Evolutionary conservation across 2,888 invertebrate genomes (phyloP).

Genomic region (Aphodius sticticus): DNA sequence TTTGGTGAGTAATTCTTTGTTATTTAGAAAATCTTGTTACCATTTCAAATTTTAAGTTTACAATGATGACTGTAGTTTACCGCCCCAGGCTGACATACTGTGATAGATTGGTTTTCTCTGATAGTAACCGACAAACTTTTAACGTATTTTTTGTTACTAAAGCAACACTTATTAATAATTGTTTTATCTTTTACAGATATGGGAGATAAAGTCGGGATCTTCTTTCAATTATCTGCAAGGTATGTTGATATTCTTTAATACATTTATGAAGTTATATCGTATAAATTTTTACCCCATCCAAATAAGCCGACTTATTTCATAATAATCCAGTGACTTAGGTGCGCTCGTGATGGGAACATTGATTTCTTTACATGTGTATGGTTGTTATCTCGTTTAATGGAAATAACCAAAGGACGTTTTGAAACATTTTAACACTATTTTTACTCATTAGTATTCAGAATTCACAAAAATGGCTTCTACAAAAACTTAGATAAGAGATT

Average conservation of each 20-base stretch:
- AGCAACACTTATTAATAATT: no score
- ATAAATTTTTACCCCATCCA: conserved; percentile 49
- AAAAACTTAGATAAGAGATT: no score
- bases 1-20: no score
- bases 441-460: no score
- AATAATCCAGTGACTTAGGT: conserved; percentile 48
- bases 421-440: conserved; percentile 44
- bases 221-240: not conserved
- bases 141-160: no score
- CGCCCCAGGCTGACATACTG: conserved; percentile 36
- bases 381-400: conserved; percentile 41
- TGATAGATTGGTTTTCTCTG: conserved; percentile 27
- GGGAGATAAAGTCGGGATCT: not conserved
- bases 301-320: conserved; percentile 54
- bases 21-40: no score
- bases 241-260: not conserved
- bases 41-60: no score
- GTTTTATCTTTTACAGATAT: no score
- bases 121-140: no score
- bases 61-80: conserved; percentile 35
- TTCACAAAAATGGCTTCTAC: no score
- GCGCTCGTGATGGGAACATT: conserved; percentile 56
- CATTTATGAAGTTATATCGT: not conserved
- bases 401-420: conserved; percentile 51
- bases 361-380: conserved; percentile 52